phyloP scores from a whole-genome alignment of 2,113 vertebrate species.

The Oxyura jamaicensis region DNA sequence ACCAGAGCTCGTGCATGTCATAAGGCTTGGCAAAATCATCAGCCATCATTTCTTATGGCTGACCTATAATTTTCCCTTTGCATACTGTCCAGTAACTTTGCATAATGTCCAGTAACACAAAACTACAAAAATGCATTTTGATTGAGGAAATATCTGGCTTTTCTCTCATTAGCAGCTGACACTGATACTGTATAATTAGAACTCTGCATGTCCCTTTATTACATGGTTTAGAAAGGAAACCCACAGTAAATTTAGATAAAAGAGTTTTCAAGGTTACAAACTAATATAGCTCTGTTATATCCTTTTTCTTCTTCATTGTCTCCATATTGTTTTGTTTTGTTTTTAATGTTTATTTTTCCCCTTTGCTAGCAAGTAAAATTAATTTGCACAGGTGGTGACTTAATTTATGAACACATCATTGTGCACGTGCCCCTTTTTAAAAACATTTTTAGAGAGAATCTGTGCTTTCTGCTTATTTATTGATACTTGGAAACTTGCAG shows the following conservation, averaged over 20 bases:
- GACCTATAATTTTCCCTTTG: neutral
- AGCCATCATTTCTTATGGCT: neutral
- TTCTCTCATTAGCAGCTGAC: neutral
- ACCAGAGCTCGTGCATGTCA: accelerated
- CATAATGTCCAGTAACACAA: neutral
- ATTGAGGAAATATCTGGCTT: neutral
- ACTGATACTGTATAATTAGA: neutral
- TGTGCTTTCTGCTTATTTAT: neutral
- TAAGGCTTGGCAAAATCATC: neutral
- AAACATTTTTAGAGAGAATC: neutral
- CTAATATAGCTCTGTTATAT: neutral
- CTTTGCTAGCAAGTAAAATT: neutral
- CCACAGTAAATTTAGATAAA: neutral
- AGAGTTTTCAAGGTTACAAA: neutral
- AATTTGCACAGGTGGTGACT: neutral
- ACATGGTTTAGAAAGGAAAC: neutral
- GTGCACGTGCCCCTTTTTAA: neutral
- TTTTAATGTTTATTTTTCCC: neutral
- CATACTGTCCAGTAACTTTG: no score
- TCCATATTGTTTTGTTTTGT: neutral
- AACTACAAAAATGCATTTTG: neutral
- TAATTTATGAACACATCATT: neutral
- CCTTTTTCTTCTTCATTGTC: neutral
- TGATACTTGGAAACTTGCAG: neutral
- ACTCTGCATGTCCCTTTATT: neutral